phyloP scores from a whole-genome alignment of 2,888 invertebrate genomes.

The Villa cingulata region DNA sequence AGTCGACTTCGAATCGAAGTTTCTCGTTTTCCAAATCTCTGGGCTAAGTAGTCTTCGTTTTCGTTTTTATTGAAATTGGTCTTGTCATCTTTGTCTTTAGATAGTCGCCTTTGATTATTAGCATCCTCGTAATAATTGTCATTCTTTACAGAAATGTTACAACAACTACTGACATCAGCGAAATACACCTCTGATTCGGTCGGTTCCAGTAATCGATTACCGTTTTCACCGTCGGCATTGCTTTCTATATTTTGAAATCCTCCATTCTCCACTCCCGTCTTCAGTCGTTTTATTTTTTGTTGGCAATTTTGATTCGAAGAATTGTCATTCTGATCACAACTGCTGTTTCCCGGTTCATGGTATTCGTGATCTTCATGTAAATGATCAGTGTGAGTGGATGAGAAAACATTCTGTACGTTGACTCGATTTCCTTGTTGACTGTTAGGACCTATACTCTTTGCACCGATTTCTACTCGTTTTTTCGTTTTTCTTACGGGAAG shows the following conservation, averaged over 20 bases:
- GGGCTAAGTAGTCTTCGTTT: constrained; percentile 45
- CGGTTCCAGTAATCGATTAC: constrained; percentile 37
- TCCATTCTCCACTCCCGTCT: constrained; percentile 57
- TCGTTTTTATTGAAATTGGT: constrained; percentile 18
- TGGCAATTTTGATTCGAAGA: constrained; percentile 19
- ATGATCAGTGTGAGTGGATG: constrained; percentile 10
- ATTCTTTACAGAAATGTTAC: constrained; percentile 54
- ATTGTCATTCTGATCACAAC: constrained; percentile 18
- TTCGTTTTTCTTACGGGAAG: constrained; percentile 43
- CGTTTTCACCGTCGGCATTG: constrained; percentile 13
- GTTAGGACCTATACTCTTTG: constrained; percentile 33
- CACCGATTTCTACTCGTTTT: constrained; percentile 39
- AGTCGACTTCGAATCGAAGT: constrained; percentile 45
- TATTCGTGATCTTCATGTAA: constrained; percentile 21
- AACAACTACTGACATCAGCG: constrained; percentile 74
- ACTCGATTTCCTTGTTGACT: constrained; percentile 23
- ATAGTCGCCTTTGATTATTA: constrained; percentile 7
- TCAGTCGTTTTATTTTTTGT: constrained; percentile 18
- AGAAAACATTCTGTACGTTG: constrained; percentile 38
- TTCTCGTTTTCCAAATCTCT: constrained; percentile 43
- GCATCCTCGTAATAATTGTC: constrained; percentile 35
- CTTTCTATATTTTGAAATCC: constrained; percentile 61
- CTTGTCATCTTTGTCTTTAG: constrained; percentile 12
- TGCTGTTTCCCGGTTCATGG: constrained; percentile 28
- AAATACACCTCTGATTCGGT: constrained; percentile 76